Conservation (phyloP, 2,113 vertebrate genomes). For the Serilophus lunatus region DNA sequence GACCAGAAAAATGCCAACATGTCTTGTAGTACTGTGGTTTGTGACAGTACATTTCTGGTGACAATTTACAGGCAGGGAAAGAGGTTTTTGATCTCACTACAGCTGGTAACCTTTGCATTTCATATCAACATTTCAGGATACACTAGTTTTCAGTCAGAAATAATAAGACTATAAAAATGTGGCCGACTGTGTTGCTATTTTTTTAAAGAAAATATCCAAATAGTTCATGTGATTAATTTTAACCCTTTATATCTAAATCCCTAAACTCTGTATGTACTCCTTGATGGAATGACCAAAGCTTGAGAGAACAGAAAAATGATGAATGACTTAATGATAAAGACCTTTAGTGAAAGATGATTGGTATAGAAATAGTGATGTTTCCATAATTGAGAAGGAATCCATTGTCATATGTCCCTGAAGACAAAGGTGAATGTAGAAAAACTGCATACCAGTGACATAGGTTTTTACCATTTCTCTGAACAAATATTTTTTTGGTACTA, state of each 20-base stretch:
- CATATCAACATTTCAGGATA: background rate
- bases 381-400: background rate
- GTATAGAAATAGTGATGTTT: background rate
- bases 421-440: background rate
- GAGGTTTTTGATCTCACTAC: conserved; percentile 6
- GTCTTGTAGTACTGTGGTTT: conserved; percentile 1
- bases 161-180: background rate
- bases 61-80: background rate
- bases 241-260: background rate
- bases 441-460: background rate
- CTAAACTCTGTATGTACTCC: background rate
- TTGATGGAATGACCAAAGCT: background rate
- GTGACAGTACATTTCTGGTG: conserved; percentile 4
- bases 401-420: background rate
- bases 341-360: background rate
- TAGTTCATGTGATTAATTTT: background rate
- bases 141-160: background rate
- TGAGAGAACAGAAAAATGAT: background rate
- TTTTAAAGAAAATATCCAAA: background rate
- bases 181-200: background rate
- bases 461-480: background rate
- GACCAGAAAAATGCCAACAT: conserved; percentile 33
- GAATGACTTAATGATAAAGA: background rate
- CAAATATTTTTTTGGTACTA: background rate
- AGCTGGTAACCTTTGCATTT: background rate